Evolutionary conservation across 2,113 vertebrate species (phyloP).

Genomic region (Forbesichthys agassizii): DNA sequence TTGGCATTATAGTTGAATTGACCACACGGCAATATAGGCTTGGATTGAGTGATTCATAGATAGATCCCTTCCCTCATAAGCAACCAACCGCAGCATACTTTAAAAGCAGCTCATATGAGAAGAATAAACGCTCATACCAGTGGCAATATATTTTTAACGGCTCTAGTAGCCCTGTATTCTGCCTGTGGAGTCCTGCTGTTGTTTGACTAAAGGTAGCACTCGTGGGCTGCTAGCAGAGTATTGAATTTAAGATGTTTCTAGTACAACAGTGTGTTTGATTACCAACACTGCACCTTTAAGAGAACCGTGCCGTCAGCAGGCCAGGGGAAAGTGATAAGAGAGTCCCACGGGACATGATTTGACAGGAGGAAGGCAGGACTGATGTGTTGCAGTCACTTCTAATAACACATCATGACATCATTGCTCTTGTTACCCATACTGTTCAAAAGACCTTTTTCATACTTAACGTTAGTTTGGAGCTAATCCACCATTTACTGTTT

Average conservation of each 20-base stretch:
- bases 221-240: conserved; percentile 3
- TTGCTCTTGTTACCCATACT: conserved; percentile 16
- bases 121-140: conserved; percentile 25
- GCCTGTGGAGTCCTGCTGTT: conserved; percentile 22
- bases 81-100: conserved; percentile 46
- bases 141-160: background rate
- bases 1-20: conserved; percentile 38
- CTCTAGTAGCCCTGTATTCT: conserved; percentile 6
- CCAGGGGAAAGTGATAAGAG: conserved; percentile 61
- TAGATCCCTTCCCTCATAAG: conserved; percentile 44
- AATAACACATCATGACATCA: conserved; percentile 66
- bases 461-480: background rate
- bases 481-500: conserved; percentile 5
- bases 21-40: conserved; percentile 54
- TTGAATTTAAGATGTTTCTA: conserved; percentile 16
- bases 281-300: conserved; percentile 41
- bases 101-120: conserved; percentile 45
- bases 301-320: conserved; percentile 28
- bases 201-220: conserved; percentile 10
- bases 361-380: conserved; percentile 57
- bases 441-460: conserved; percentile 11
- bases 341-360: conserved; percentile 55
- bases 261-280: background rate
- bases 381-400: conserved; percentile 43
- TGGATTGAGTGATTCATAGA: conserved; percentile 63